Evolutionary conservation across 2,113 vertebrate genomes (phyloP), one percentile per base, ranked within the genome.

Genomic region (Xiphophorus hellerii): DNA sequence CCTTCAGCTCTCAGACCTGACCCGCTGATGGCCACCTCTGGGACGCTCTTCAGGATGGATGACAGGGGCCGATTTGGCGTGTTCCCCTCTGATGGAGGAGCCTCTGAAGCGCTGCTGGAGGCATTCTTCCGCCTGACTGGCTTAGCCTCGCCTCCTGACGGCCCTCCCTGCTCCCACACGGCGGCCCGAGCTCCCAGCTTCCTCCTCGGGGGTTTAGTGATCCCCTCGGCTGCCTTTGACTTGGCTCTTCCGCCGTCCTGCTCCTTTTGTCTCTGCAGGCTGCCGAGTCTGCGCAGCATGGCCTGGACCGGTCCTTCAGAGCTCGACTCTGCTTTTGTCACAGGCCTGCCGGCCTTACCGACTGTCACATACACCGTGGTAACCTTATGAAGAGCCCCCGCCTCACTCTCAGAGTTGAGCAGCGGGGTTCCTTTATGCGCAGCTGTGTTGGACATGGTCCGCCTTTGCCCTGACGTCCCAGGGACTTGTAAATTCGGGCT

Each of bases 321-420:
- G 89, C 78, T 83, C 0, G 76, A 11, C 77, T 91, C 90, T 28
- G 86, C 81, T 58, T 93, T 94, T 0, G 80, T 31, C 13, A 88
- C 83, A 13, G 65, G 89, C 9, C 73, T 81, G 30, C 92, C 92
- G 0, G 94, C 91, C 0, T 94, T 95, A 70, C 96, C 96, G 74
- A 96, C 95, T 0, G 94, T 95, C 90, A 98, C 92, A 20, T 98
- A 98, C 84, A 98, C 96, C 0, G 95, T 98, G 78, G 96, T 96
- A 73, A 97, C 80, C 0, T 85, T 91, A 66, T 89, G 86, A 0
- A 0, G 28, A 14, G 84, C 90, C 64, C 85, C 87, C 0, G 74
- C 80, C 7, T 88, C 91, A 0, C 84, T 76, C 29, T 95, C 94
- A 0, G 93, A 84, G 0, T 87, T 20, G 39, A 91, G 87, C 14